A percentile compares a stretch with the other conserved stretches of the same genome.
These are phyloP conservation scores for Neodon shergylaensis DNA, from an alignment of 2,113 vertebrate genomes.

Conservation along the genomic window DNA sequence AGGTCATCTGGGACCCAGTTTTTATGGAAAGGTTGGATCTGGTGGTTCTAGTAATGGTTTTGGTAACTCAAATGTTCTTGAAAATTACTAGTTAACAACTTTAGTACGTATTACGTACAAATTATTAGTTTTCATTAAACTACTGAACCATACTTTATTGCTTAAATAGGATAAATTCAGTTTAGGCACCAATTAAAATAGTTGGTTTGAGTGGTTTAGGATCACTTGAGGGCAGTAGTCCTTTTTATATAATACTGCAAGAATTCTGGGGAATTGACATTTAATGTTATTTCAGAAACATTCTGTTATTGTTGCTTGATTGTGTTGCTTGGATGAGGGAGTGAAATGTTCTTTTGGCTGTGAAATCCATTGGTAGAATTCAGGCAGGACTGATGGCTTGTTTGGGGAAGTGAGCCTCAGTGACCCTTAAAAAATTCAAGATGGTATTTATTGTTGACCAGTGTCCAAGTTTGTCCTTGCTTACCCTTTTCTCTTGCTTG, in stretches of 20 bases:
- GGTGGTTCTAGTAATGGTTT: conserved; percentile 39
- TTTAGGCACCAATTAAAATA: conserved; percentile 31
- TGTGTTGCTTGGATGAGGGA: conserved; percentile 22
- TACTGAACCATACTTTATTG: neutral
- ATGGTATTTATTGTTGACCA: conserved; percentile 15
- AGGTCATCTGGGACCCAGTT: neutral
- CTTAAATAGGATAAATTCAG: conserved; percentile 16
- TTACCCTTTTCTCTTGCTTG: neutral
- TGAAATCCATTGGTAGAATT: neutral
- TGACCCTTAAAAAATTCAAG: neutral
- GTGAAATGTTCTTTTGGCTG: neutral
- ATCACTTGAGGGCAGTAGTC: neutral
- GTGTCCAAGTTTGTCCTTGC: neutral
- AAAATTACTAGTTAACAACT: neutral
- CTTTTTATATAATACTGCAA: neutral
- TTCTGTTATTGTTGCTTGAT: neutral
- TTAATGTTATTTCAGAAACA: neutral
- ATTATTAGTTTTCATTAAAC: conserved; percentile 38
- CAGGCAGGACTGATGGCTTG: conserved; percentile 4
- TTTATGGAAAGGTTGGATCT: conserved; percentile 1
- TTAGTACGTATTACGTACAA: neutral
- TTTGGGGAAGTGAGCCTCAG: neutral
- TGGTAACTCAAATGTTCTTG: neutral
- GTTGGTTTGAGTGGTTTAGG: neutral
- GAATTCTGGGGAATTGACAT: conserved; percentile 24